Evolutionary conservation across 1,140 invertebrate genomes (phyloP).

Genomic region (Belonocnema kinseyi): DNA sequence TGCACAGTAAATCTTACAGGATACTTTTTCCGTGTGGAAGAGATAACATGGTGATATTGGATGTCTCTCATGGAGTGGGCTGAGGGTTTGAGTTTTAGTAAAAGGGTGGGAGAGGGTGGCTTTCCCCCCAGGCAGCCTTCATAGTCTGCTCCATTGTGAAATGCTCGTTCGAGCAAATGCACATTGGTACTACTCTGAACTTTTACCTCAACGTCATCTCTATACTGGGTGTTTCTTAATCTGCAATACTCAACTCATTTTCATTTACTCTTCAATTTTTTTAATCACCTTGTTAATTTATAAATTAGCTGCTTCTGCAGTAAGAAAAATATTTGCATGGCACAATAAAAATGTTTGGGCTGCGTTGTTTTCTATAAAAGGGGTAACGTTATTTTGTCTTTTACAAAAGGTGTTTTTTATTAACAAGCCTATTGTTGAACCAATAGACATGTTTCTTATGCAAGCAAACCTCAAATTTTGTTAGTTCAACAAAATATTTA

Average conservation of each 20-base stretch:
- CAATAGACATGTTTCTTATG: too few species aligned
- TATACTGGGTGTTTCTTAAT: constrained; percentile 46
- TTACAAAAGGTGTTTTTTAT: too few species aligned
- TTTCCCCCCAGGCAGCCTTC: constrained; percentile 57
- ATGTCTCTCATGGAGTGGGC: constrained; percentile 63
- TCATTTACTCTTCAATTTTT: not conserved
- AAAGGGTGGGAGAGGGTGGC: constrained; percentile 38
- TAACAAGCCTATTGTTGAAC: too few species aligned
- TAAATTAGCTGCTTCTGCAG: too few species aligned
- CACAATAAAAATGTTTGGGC: too few species aligned
- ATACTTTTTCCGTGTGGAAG: constrained; percentile 38
- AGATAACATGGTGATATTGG: constrained; percentile 73
- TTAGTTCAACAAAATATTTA: too few species aligned
- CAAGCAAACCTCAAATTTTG: too few species aligned
- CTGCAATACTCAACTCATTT: not conserved
- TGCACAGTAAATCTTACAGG: too few species aligned
- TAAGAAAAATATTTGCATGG: too few species aligned
- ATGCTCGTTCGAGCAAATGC: constrained; percentile 72
- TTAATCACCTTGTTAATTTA: not conserved
- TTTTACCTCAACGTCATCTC: constrained; percentile 45
- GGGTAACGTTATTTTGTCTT: too few species aligned
- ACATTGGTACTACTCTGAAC: constrained; percentile 64
- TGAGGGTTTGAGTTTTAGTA: constrained; percentile 45
- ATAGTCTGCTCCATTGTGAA: constrained; percentile 70
- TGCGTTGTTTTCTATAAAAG: too few species aligned